Percentiles rank a stretch among this genome's conserved stretches.
phyloP scores from a whole-genome alignment of 2,797 vertebrate genomes.

The Loris lydekkerianus region DNA sequence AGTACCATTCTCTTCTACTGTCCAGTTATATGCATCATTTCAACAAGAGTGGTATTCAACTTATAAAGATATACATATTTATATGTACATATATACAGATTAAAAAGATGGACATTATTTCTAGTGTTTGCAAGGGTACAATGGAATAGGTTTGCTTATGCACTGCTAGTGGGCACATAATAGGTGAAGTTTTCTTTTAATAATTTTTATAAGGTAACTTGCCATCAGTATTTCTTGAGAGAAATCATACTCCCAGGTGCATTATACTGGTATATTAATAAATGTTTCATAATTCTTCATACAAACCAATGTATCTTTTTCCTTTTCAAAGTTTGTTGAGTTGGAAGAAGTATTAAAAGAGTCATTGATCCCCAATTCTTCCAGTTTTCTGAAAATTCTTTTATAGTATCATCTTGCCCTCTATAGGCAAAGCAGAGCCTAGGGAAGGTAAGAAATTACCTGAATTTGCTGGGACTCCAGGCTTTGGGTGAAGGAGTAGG shows the following conservation, averaged over 20 bases:
- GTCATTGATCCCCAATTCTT: background rate
- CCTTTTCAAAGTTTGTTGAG: background rate
- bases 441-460: background rate
- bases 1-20: background rate
- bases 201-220: background rate
- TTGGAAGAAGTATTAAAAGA: conserved; percentile 52
- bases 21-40: background rate
- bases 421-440: background rate
- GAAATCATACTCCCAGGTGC: background rate
- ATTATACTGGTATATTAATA: background rate
- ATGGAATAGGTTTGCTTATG: background rate
- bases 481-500: background rate
- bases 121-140: background rate
- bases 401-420: background rate
- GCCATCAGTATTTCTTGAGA: conserved; percentile 32
- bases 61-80: background rate
- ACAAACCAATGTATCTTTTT: conserved; percentile 32
- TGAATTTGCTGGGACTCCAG: background rate
- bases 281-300: conserved; percentile 29
- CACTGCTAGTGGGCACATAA: background rate
- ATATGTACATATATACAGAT: background rate
- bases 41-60: background rate
- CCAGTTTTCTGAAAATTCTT: background rate
- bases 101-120: background rate
- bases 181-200: background rate